A percentile compares a stretch with the other conserved stretches of the same genome.
Evolutionary conservation across 2,888 invertebrate species (phyloP).

Genomic region (Malthinus seriepunctatus): DNA sequence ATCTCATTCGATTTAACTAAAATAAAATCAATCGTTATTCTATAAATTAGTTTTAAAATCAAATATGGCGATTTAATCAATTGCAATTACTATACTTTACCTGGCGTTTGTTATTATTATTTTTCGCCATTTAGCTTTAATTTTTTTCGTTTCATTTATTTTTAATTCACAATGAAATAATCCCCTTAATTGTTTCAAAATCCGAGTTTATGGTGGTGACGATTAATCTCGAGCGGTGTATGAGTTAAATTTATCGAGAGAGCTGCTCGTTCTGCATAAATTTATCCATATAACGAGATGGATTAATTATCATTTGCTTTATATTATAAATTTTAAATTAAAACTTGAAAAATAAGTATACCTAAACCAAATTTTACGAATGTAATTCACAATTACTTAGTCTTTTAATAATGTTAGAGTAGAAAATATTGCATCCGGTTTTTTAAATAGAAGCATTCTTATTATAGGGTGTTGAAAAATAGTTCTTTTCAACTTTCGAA

Average conservation of each 20-base stretch:
- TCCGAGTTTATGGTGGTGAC: too few species aligned
- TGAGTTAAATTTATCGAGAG: too few species aligned
- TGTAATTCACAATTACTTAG: slow-evolving; percentile 4
- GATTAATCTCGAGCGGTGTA: too few species aligned
- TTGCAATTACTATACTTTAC: not conserved
- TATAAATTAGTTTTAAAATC: not conserved
- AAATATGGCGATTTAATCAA: slow-evolving; percentile 17
- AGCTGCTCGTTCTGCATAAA: too few species aligned
- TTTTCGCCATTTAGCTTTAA: not conserved
- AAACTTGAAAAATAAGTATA: too few species aligned
- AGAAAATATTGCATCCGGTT: not conserved
- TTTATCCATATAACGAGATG: too few species aligned
- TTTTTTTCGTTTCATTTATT: too few species aligned
- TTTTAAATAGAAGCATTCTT: not conserved
- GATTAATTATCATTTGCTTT: too few species aligned
- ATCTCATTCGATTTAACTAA: not conserved
- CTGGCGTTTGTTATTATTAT: not conserved
- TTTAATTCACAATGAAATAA: not conserved
- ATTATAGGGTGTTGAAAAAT: not conserved
- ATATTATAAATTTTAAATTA: too few species aligned
- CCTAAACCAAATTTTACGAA: not conserved
- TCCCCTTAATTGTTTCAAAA: not conserved
- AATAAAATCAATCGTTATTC: not conserved
- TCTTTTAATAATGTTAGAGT: not conserved
- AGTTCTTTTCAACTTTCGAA: too few species aligned